Conservation (phyloP, 2,888 invertebrate species). For the Macrosiphum euphorbiae region DNA sequence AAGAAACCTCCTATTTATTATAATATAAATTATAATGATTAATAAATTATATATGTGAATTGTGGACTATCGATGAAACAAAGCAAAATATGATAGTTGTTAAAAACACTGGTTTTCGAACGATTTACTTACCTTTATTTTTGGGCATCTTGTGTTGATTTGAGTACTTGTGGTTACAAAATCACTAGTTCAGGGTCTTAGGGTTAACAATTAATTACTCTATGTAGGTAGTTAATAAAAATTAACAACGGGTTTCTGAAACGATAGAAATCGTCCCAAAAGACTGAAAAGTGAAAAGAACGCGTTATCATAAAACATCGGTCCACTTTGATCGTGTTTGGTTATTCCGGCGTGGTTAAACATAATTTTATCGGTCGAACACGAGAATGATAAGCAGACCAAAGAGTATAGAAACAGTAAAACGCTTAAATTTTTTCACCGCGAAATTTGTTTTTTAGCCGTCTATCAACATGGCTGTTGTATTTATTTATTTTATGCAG, state of each 20-base stretch:
- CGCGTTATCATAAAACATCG: slow-evolving; percentile 25
- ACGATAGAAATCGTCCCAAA: neutral
- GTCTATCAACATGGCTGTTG: neutral
- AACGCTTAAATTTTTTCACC: neutral
- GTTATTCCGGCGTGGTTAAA: neutral
- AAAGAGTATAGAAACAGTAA: slow-evolving; percentile 34
- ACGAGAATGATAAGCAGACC: neutral
- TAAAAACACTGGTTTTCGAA: neutral
- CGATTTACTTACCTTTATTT: slow-evolving; percentile 73
- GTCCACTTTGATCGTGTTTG: neutral
- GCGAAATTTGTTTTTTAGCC: neutral
- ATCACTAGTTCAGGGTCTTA: neutral
- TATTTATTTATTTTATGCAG: too few relatives aligned
- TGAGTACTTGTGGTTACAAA: neutral
- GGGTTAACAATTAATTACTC: neutral
- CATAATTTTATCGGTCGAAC: neutral
- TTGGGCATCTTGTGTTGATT: slow-evolving; percentile 72
- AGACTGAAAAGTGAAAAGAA: slow-evolving; percentile 15
- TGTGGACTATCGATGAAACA: neutral
- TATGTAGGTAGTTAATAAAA: neutral
- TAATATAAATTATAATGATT: neutral
- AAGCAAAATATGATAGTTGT: neutral
- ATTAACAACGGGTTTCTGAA: slow-evolving; percentile 25
- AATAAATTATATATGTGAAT: neutral
- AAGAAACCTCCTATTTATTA: neutral